These are phyloP conservation scores for Hestina assimilis DNA, from an alignment of 1,140 invertebrate genomes.

Conservation along the genomic window DNA sequence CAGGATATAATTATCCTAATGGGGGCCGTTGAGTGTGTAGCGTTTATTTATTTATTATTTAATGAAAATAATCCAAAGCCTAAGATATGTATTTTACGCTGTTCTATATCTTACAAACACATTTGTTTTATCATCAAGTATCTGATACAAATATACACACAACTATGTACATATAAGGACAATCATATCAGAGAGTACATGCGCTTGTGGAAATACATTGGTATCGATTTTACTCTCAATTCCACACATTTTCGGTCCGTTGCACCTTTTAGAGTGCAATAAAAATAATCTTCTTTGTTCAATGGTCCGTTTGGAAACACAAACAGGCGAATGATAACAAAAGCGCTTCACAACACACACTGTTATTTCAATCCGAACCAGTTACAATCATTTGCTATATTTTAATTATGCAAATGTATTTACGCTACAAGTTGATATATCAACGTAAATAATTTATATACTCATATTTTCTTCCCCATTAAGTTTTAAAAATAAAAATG, in stretches of 20 bases:
- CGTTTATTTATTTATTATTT: no score
- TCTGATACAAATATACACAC: no score
- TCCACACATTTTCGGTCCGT: conserved; percentile 57
- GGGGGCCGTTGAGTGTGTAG: no score
- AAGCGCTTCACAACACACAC: conserved; percentile 39
- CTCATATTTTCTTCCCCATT: neutral
- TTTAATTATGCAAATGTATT: neutral
- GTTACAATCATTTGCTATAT: conserved; percentile 13
- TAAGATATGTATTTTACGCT: no score
- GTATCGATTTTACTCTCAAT: conserved; percentile 58
- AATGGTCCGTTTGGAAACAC: conserved; percentile 46
- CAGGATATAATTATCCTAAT: no score
- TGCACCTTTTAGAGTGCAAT: conserved; percentile 68
- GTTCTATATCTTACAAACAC: no score
- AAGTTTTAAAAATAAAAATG: no score
- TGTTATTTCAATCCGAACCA: conserved; percentile 55
- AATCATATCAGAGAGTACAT: neutral
- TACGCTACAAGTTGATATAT: neutral
- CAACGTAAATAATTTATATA: neutral
- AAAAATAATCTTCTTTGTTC: conserved; percentile 74
- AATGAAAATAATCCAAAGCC: no score
- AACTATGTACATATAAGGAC: no score
- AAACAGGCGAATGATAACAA: conserved; percentile 56
- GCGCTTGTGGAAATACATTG: conserved; percentile 12
- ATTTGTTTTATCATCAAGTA: no score